Conservation (phyloP, 2,888 invertebrate genomes). For the Drosophila cyrtoloma region DNA sequence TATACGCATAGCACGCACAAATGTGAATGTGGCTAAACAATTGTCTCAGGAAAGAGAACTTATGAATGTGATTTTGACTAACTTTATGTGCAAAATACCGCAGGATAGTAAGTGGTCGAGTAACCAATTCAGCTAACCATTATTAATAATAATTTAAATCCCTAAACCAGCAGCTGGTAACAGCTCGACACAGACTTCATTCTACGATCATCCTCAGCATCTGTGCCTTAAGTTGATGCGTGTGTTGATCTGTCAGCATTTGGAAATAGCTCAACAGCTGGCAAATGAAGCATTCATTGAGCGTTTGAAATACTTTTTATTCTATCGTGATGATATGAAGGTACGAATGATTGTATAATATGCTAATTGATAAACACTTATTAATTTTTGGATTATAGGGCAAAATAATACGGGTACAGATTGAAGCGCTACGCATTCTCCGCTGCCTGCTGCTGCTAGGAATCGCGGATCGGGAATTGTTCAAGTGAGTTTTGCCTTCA, state of each 20-base stretch:
- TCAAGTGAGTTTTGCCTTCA: slow-evolving; percentile 76
- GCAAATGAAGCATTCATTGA: slow-evolving; percentile 67
- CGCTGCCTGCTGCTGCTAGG: slow-evolving; percentile 80
- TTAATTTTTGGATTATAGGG: slow-evolving; percentile 63
- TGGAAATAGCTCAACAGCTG: slow-evolving; percentile 77
- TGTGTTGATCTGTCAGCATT: slow-evolving; percentile 88
- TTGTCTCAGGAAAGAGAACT: slow-evolving; percentile 89
- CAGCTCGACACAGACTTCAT: slow-evolving; percentile 62
- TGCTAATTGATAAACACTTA: background rate
- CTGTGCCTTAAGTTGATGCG: slow-evolving; percentile 91
- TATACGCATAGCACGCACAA: slow-evolving; percentile 92
- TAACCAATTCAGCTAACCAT: no score
- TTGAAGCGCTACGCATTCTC: slow-evolving; percentile 86
- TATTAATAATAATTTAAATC: background rate
- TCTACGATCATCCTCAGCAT: slow-evolving; percentile 89
- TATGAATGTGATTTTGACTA: slow-evolving; percentile 87
- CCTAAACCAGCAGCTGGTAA: slow-evolving; percentile 48
- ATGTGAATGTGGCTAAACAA: slow-evolving; percentile 88
- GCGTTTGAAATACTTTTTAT: slow-evolving; percentile 80
- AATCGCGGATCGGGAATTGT: slow-evolving; percentile 74
- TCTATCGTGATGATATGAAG: slow-evolving; percentile 80
- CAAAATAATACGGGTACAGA: slow-evolving; percentile 86
- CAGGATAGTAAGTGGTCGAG: slow-evolving; percentile 73
- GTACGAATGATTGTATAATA: slow-evolving; percentile 53
- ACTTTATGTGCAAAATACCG: slow-evolving; percentile 86